These are phyloP conservation scores for Microcaecilia unicolor DNA, from an alignment of 2,797 vertebrate species.

Conservation along the genomic window DNA sequence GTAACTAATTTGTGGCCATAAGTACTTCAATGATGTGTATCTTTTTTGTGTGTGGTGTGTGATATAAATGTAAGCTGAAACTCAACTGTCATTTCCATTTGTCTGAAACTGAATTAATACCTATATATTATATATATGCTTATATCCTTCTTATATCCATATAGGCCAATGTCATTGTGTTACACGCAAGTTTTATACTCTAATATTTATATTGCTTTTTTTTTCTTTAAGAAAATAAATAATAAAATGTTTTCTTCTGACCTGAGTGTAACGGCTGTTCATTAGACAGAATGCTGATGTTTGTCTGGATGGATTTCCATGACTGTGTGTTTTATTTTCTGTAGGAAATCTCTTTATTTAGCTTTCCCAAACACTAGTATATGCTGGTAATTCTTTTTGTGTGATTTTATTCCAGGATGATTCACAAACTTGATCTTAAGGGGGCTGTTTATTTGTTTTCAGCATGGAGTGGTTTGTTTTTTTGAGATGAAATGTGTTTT, in stretches of 20 bases:
- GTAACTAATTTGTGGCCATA: conserved; percentile 44
- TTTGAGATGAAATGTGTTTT: too few species aligned
- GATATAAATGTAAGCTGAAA: conserved; percentile 66
- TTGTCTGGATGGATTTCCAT: too few species aligned
- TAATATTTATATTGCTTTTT: conserved; percentile 99
- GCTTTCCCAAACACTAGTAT: too few species aligned
- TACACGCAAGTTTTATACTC: conserved; percentile 97
- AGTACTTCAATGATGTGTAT: conserved; percentile 36
- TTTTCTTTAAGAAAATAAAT: conserved; percentile 80
- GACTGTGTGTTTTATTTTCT: too few species aligned
- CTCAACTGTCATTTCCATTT: conserved; percentile 57
- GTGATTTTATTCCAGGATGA: too few species aligned
- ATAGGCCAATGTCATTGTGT: conserved; percentile 71
- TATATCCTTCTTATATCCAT: conserved; percentile 68
- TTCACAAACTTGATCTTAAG: too few species aligned
- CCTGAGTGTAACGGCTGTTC: conserved; percentile 26
- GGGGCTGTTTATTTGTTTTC: too few species aligned
- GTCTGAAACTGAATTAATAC: conserved; percentile 65
- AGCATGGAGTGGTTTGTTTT: too few species aligned
- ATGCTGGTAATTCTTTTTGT: too few species aligned
- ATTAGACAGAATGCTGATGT: too few species aligned
- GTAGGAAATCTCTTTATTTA: too few species aligned
- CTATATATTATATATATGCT: conserved; percentile 60
- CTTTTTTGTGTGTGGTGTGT: conserved; percentile 47
- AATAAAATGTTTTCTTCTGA: conserved; percentile 90